phyloP scores from a whole-genome alignment of 2,113 vertebrate species.

The Orcinus orca region DNA sequence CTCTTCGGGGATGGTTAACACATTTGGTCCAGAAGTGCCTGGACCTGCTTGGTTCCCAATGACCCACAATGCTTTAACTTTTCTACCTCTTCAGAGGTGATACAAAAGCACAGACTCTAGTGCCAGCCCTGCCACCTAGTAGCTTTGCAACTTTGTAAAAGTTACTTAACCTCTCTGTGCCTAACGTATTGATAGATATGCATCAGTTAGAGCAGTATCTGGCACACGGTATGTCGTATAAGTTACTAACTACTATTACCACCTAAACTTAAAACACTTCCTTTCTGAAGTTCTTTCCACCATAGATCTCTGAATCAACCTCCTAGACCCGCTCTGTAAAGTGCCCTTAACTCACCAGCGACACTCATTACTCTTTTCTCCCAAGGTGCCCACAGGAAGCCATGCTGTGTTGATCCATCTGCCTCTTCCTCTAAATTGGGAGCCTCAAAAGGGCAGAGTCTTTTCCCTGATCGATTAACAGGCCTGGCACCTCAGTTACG shows the following conservation, averaged over 20 bases:
- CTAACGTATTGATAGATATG: neutral
- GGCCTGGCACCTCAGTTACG: no score
- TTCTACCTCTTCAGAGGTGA: neutral
- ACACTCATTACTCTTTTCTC: neutral
- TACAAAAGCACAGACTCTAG: neutral
- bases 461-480: neutral
- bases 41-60: neutral
- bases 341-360: neutral
- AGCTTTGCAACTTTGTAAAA: neutral
- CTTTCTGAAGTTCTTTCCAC: neutral
- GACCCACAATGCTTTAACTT: neutral
- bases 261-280: neutral
- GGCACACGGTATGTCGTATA: no score
- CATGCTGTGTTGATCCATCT: neutral
- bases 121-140: neutral
- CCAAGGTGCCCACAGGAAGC: neutral
- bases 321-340: neutral
- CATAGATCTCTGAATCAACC: neutral
- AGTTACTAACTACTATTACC: neutral
- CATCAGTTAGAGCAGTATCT: neutral
- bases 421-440: neutral
- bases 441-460: neutral
- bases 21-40: neutral
- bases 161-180: neutral
- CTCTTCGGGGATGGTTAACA: neutral